Conservation (phyloP, 2,888 invertebrate species). For the Ametastegia equiseti region DNA sequence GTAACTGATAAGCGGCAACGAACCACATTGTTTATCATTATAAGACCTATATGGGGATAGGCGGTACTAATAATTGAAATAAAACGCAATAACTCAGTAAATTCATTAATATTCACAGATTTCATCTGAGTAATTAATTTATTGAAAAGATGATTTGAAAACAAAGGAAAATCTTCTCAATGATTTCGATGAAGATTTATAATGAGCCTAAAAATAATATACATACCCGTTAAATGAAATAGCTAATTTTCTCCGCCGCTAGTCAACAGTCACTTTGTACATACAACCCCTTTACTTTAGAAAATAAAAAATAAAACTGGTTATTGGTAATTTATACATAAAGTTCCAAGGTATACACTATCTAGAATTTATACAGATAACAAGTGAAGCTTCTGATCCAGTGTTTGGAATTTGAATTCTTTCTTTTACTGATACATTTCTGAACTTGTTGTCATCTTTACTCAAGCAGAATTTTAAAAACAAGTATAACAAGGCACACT, state of each 20-base stretch:
- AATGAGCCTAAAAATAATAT: slow-evolving; percentile 24
- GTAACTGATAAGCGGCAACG: slow-evolving; percentile 15
- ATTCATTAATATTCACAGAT: neutral
- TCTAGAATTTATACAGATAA: neutral
- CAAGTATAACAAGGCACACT: neutral
- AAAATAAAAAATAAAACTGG: slow-evolving; percentile 39
- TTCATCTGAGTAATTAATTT: neutral
- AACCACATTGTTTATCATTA: neutral
- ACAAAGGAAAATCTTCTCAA: slow-evolving; percentile 1
- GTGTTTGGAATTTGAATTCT: neutral
- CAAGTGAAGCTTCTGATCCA: neutral
- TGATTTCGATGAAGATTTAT: slow-evolving; percentile 14
- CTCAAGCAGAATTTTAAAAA: neutral
- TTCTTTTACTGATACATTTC: too few relatives aligned
- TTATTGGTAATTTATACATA: slow-evolving; percentile 20
- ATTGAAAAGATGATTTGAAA: neutral
- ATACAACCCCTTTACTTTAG: slow-evolving; percentile 44
- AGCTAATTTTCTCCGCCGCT: slow-evolving; percentile 35
- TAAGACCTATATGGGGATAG: neutral
- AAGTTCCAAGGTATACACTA: neutral
- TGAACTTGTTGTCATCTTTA: neutral
- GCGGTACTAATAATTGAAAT: neutral
- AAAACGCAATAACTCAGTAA: neutral
- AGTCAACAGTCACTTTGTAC: slow-evolving; percentile 45
- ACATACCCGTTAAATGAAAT: slow-evolving; percentile 43